These are phyloP conservation scores for Oreohelix idahoensis DNA, from an alignment of 1,140 invertebrate genomes.

Conservation along the genomic window DNA sequence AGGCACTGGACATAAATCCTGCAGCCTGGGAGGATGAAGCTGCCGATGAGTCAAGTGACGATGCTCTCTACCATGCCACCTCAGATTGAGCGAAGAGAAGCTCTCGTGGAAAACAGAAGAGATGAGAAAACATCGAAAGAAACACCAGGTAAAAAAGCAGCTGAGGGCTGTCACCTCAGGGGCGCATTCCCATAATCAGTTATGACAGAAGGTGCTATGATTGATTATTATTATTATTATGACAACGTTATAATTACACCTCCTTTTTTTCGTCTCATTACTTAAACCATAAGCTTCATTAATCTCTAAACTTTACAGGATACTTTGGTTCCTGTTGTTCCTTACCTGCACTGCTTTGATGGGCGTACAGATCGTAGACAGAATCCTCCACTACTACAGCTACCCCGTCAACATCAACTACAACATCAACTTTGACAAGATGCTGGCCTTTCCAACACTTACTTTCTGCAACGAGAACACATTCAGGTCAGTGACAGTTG, in stretches of 20 bases:
- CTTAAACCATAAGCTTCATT: background rate
- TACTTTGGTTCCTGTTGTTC: slow-evolving; percentile 54
- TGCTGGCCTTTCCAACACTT: slow-evolving; percentile 60
- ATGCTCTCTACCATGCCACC: background rate
- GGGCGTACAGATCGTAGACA: slow-evolving; percentile 54
- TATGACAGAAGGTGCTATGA: background rate
- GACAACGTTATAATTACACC: too few relatives aligned
- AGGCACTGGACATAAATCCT: too few relatives aligned
- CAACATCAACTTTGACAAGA: slow-evolving; percentile 62
- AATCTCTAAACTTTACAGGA: slow-evolving; percentile 33
- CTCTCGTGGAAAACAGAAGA: too few relatives aligned
- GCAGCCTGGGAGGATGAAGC: too few relatives aligned
- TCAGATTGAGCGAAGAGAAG: too few relatives aligned
- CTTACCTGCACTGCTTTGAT: slow-evolving; percentile 47
- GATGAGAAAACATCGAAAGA: too few relatives aligned
- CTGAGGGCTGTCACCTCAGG: too few relatives aligned
- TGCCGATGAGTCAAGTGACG: background rate
- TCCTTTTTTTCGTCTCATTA: background rate
- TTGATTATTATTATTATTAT: background rate
- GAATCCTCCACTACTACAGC: slow-evolving; percentile 53
- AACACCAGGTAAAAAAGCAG: too few relatives aligned
- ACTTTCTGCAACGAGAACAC: slow-evolving; percentile 66
- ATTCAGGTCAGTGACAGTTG: slow-evolving; percentile 56
- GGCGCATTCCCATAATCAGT: too few relatives aligned
- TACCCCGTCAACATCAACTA: slow-evolving; percentile 58